phyloP scores from a whole-genome alignment of 1,140 invertebrate genomes.

The Pissodes strobi region DNA sequence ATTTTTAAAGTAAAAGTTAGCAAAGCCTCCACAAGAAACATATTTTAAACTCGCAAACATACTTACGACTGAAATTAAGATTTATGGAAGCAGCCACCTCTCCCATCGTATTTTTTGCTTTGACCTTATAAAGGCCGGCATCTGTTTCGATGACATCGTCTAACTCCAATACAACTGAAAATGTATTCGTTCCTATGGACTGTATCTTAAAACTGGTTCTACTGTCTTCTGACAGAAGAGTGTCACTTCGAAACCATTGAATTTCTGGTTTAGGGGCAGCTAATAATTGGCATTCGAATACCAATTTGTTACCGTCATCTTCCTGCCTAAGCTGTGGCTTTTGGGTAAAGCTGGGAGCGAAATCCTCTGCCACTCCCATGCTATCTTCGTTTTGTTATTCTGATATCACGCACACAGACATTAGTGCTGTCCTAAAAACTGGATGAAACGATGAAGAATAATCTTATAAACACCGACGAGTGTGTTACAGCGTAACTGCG shows the following conservation, averaged over 20 bases:
- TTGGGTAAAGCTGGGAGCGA: constrained; percentile 95
- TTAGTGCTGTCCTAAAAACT: constrained; percentile 19
- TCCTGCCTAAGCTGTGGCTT: constrained; percentile 95
- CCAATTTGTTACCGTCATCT: constrained; percentile 92
- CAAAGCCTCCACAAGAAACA: neutral
- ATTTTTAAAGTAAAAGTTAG: neutral
- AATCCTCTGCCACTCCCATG: constrained; percentile 88
- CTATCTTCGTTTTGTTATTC: constrained; percentile 47
- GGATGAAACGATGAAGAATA: neutral
- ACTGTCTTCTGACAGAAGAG: constrained; percentile 77
- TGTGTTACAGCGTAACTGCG: constrained; percentile 29
- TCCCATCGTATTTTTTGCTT: constrained; percentile 97
- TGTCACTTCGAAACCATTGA: constrained; percentile 88
- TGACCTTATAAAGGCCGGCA: constrained; percentile 96
- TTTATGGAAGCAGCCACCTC: constrained; percentile 98
- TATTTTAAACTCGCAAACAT: neutral
- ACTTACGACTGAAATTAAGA: constrained; percentile 98
- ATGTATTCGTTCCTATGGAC: constrained; percentile 83
- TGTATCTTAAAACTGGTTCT: constrained; percentile 87
- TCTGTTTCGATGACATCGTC: constrained; percentile 95
- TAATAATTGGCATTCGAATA: constrained; percentile 90
- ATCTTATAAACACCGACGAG: neutral
- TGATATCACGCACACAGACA: no score
- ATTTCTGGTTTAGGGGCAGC: constrained; percentile 85
- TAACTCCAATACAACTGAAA: constrained; percentile 87